These are phyloP conservation scores for Chloroclystis v-ata DNA, from an alignment of 2,888 invertebrate species.

Conservation along the genomic window DNA sequence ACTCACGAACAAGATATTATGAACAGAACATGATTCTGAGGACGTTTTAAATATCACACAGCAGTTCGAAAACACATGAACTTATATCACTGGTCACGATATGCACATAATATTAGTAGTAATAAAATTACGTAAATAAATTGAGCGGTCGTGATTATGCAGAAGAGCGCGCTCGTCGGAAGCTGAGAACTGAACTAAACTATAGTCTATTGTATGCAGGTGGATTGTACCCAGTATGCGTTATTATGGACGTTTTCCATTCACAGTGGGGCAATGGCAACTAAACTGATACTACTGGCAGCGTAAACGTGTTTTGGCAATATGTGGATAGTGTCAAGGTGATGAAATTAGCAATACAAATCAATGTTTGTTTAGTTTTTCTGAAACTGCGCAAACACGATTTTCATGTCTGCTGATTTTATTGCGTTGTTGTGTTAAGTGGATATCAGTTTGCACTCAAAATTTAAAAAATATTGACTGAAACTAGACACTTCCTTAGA, in stretches of 20 bases:
- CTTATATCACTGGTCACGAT: slow-evolving; percentile 37
- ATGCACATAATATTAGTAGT: slow-evolving; percentile 9
- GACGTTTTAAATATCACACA: slow-evolving; percentile 23
- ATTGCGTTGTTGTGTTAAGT: slow-evolving; percentile 24
- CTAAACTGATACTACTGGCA: slow-evolving; percentile 18
- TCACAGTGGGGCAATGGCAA: slow-evolving; percentile 64
- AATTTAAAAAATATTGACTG: no score
- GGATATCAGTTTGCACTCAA: background rate
- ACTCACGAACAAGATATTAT: slow-evolving; percentile 32
- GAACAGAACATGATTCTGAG: slow-evolving; percentile 22
- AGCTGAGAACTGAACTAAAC: slow-evolving; percentile 70
- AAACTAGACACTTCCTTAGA: no score
- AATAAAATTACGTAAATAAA: slow-evolving; percentile 22
- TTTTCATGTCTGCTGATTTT: slow-evolving; percentile 28
- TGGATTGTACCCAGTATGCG: slow-evolving; percentile 68
- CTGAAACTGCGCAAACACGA: slow-evolving; percentile 20
- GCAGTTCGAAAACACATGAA: slow-evolving; percentile 16
- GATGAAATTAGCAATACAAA: slow-evolving; percentile 51
- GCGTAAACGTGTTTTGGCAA: slow-evolving; percentile 34
- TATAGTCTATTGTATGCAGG: slow-evolving; percentile 77
- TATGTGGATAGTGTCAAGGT: slow-evolving; percentile 52
- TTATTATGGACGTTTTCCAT: slow-evolving; percentile 72
- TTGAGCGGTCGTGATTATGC: slow-evolving; percentile 37
- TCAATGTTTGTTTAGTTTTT: slow-evolving; percentile 40
- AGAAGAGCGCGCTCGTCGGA: slow-evolving; percentile 66